Base-by-base conservation (phyloP, 2,888 invertebrate genomes). In the Drosophila neoperkinsi region DNA sequence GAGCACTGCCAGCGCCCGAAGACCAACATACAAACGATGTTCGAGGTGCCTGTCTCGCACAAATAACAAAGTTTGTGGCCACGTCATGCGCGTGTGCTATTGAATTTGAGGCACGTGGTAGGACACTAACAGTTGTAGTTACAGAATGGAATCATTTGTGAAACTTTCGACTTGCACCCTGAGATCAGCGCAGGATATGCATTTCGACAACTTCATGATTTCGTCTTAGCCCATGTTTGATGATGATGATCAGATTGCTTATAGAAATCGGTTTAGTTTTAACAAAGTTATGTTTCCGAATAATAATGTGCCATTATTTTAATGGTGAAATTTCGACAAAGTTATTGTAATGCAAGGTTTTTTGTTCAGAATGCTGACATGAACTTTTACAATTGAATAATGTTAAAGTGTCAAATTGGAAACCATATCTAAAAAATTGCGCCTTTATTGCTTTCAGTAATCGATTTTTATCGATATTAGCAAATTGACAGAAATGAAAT, bases 1-100 rank as follows among this genome's bases (percentile, higher is more conserved):
- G 38, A 31, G 33, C 28, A 38, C 51, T 21, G 51, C 41, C 34
- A 11, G 59, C 56, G 34, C 4, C 25, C 34, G 7, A 11, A 38
- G 21, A 21, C 21, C 30, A 13, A 10, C 53, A 4, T 28, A 16
- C 50, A 38, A 55, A 69, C 59, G 43, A 53, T 57, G 38, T 69
- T 50, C 64, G 56, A 50, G 55, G 21, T 58, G 67, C 53, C 71
- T 71, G 56, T 70, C 69, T 62, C 70, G 58, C 65, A 65, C 74
- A 82, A 81, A 82, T 74, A 79, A 60, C 72, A 79, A 86, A 86
- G 59, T 88, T 86, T 85, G 88, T 58, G 88, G 79, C 79, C 75
- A 81, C 83, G 77, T 79, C 85, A 77, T 85, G 85, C 81, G 85
- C 85, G 82, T 79, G 74, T 72, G 53, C 73, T 77, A 82, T 79